These are phyloP conservation scores for Centroberyx gerrardi DNA, from an alignment of 2,797 vertebrate genomes.

Conservation along the genomic window DNA sequence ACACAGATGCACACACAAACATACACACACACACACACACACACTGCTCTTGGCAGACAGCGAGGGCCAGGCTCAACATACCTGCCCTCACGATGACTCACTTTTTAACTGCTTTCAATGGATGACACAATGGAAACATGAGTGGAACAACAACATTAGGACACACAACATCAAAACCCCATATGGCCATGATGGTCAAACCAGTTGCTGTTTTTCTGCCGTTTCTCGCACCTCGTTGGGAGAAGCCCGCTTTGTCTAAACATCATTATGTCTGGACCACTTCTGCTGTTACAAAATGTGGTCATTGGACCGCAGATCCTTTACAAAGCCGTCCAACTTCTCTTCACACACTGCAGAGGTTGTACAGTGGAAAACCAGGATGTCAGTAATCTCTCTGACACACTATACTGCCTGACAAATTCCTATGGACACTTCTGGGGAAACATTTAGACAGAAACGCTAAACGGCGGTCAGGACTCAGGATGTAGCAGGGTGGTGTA, in stretches of 20 bases:
- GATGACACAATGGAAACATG: slow-evolving; percentile 2
- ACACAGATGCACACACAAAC: background rate
- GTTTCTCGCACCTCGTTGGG: slow-evolving; percentile 1
- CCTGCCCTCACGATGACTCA: too few relatives aligned
- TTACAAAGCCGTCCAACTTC: slow-evolving; percentile 6
- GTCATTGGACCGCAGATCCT: background rate
- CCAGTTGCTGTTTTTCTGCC: slow-evolving; percentile 17
- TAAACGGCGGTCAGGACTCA: slow-evolving; percentile 30
- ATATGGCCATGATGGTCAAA: slow-evolving; percentile 7
- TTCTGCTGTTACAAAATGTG: background rate
- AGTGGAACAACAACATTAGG: slow-evolving; percentile 20
- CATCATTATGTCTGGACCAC: slow-evolving; percentile 18
- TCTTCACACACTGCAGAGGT: background rate
- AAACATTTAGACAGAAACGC: slow-evolving; percentile 39
- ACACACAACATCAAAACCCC: slow-evolving; percentile 24
- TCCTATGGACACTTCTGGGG: slow-evolving; percentile 43
- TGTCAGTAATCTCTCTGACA: slow-evolving; percentile 46
- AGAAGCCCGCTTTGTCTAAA: background rate
- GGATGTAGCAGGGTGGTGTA: slow-evolving; percentile 10
- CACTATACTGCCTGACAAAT: slow-evolving; percentile 32
- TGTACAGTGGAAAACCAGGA: slow-evolving; percentile 34
- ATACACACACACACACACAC: too few relatives aligned
- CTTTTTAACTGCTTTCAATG: background rate
- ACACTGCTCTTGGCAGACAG: background rate
- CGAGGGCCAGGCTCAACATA: background rate